These are phyloP conservation scores for Borostomias antarcticus DNA, from an alignment of 2,797 vertebrate genomes.

Conservation along the genomic window DNA sequence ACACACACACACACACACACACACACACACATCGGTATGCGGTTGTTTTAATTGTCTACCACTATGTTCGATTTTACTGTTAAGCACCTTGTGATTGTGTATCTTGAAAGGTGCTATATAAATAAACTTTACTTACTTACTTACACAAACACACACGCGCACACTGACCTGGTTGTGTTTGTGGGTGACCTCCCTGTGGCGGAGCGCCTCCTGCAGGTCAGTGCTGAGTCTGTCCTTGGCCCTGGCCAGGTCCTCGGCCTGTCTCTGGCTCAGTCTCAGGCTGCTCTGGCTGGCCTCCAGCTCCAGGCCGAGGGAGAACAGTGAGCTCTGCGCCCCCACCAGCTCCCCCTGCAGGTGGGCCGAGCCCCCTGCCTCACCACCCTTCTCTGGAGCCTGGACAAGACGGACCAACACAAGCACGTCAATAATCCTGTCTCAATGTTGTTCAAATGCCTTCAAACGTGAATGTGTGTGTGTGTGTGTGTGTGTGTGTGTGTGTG, in stretches of 20 bases:
- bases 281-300: slow-evolving; percentile 84
- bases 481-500: too few species aligned
- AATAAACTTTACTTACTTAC: neutral
- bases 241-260: slow-evolving; percentile 78
- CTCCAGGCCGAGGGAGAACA: slow-evolving; percentile 90
- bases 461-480: too few species aligned
- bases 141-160: neutral
- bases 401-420: too few species aligned
- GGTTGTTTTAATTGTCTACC: too few species aligned
- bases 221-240: slow-evolving; percentile 78
- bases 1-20: slow-evolving; percentile 1
- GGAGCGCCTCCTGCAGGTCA: slow-evolving; percentile 79
- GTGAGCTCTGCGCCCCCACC: slow-evolving; percentile 83
- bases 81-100: too few species aligned
- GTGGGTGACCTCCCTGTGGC: slow-evolving; percentile 86
- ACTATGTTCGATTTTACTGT: too few species aligned
- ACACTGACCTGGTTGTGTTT: slow-evolving; percentile 88
- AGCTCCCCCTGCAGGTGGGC: slow-evolving; percentile 83
- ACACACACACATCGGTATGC: too few species aligned
- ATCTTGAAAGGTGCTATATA: too few species aligned
- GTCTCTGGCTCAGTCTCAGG: slow-evolving; percentile 81
- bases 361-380: slow-evolving; percentile 45
- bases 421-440: too few species aligned
- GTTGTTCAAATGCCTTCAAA: too few species aligned
- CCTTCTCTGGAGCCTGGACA: slow-evolving; percentile 71